A percentile compares a stretch with the other conserved stretches of the same genome.
Evolutionary conservation across 2,888 invertebrate genomes (phyloP).

Genomic region (Synergus itoensis): DNA sequence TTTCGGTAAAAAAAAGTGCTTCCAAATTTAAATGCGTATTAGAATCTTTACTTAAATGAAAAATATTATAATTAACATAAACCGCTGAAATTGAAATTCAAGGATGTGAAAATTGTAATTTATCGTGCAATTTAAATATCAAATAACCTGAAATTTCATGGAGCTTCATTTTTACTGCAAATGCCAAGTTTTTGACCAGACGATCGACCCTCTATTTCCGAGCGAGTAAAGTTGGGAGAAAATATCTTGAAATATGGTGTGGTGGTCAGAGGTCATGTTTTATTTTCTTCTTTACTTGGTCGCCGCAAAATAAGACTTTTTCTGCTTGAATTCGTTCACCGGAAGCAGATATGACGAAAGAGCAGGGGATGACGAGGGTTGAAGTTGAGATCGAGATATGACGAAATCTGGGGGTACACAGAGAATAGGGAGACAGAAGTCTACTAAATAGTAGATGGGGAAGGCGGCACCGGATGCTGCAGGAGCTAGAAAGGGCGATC

Average conservation of each 20-base stretch:
- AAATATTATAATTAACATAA: too few species aligned
- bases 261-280: constrained; percentile 27
- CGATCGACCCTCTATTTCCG: constrained; percentile 1
- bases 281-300: constrained; percentile 11
- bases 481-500: constrained; percentile 47
- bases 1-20: too few species aligned
- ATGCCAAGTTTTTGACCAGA: constrained; percentile 2
- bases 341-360: constrained; percentile 37
- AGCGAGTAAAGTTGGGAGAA: constrained; percentile 8
- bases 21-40: too few species aligned
- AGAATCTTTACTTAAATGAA: too few species aligned
- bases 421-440: constrained; percentile 38
- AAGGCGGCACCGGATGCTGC: constrained; percentile 23
- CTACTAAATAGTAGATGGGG: constrained; percentile 22
- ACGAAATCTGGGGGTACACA: constrained; percentile 27
- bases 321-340: constrained; percentile 27
- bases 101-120: too few species aligned
- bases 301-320: constrained; percentile 36
- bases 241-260: constrained; percentile 34
- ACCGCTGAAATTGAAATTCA: too few species aligned
- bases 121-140: too few species aligned
- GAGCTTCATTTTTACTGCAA: background rate
- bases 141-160: background rate
- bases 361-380: constrained; percentile 27
- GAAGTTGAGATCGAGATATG: constrained; percentile 19